These are phyloP conservation scores for Cactoblastis cactorum DNA, from an alignment of 2,888 invertebrate genomes.

Conservation along the genomic window DNA sequence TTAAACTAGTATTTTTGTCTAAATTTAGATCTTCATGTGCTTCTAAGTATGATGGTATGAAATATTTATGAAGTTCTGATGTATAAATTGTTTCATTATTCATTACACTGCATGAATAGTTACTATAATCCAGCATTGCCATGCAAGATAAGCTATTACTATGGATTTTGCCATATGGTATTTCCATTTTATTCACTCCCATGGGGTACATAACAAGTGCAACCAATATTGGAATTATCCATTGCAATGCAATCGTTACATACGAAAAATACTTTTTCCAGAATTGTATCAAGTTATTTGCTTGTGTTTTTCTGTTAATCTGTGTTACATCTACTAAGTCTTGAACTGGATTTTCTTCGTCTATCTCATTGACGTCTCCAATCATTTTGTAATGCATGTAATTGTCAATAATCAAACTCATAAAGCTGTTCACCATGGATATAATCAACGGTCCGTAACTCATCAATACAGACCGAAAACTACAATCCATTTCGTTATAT, in stretches of 20 bases:
- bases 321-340: constrained; percentile 32
- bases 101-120: constrained; percentile 36
- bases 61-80: constrained; percentile 39
- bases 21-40: constrained; percentile 37
- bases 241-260: constrained; percentile 53
- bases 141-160: constrained; percentile 46
- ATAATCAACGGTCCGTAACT: constrained; percentile 62
- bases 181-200: constrained; percentile 44
- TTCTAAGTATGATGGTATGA: constrained; percentile 43
- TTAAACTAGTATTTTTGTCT: constrained; percentile 30
- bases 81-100: constrained; percentile 29
- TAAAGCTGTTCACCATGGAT: constrained; percentile 65
- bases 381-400: constrained; percentile 66
- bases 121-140: constrained; percentile 48
- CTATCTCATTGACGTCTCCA: constrained; percentile 39
- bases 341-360: constrained; percentile 49
- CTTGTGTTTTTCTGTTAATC: constrained; percentile 21
- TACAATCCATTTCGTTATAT: constrained; percentile 38
- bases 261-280: constrained; percentile 52
- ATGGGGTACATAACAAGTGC: constrained; percentile 60
- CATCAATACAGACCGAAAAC: constrained; percentile 45
- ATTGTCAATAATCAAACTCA: constrained; percentile 62
- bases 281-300: constrained; percentile 32
- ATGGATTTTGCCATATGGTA: constrained; percentile 32
- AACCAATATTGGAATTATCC: constrained; percentile 58